Evolutionary conservation across 2,797 vertebrate genomes (phyloP), one percentile per base, ranked within the genome.

Genomic region (Xenops minutus): DNA sequence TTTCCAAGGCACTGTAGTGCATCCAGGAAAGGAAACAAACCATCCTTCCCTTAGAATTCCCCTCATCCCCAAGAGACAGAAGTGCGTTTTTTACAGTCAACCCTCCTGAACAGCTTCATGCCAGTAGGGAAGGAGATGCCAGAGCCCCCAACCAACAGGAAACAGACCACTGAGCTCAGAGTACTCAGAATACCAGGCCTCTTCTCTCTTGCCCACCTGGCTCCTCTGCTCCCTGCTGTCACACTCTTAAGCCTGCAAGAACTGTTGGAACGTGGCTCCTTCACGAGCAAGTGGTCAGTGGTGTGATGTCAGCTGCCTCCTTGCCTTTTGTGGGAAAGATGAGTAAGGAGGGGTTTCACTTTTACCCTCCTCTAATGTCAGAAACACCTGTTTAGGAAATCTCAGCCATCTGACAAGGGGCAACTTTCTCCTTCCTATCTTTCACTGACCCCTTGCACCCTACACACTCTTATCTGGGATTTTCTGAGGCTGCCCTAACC

Each of bases 161-260:
- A 43, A 7, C 41, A 67, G 59, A 68, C 29, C 0, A 0, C 13
- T 37, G 32, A 73, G 39, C 56, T 81, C 0, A 0, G 36, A 84
- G 61, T 20, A 22, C 56, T 71, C 13, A 11, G 29, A 88, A 64
- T 17, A 61, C 24, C 52, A 59, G 58, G 1, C 10, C 18, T 56
- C 55, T 73, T 37, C 71, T 66, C 63, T 81, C 23, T 3, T 15
- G 43, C 51, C 51, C 4, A 4, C 30, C 30, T 29, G 36, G 59
- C 39, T 78, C 30, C 32, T 58, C 26, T 29, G 18, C 39, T 88
- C 56, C 48, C 17, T 26, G 61, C 30, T 69, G 37, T 36, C 4
- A 2, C 10, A 6, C 12, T 72, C n/a, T 29, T 13, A 37, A 73
- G 39, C 29, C 61, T 13, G 3, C 2, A n/a, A 78, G 88, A 81